Evolutionary conservation across 2,113 vertebrate species (phyloP), one percentile per base, ranked within the genome.

Genomic region (Gymnogyps californianus): DNA sequence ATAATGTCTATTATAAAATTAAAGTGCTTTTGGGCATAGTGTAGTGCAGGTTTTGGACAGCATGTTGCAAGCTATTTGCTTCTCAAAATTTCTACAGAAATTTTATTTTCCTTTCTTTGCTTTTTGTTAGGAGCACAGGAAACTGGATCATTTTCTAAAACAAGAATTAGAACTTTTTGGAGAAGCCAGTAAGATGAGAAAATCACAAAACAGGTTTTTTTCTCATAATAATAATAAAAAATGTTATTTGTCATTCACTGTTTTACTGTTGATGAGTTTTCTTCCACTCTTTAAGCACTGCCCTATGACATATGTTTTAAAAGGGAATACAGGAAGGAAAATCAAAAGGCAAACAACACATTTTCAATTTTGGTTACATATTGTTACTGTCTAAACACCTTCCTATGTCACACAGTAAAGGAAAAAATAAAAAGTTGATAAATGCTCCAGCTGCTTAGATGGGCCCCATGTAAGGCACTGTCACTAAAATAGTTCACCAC

Each of bases 401-500:
- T 61, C 24, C 2, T n/a, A n/a, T 90, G 62, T 81, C 71, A 77
- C 72, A 71, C 15, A 75, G 80, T 26, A 67, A 66, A 88, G 92
- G 62, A 49, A 79, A 72, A 90, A 87, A 89, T 4, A 61, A 82
- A 13, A 93, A 90, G 62, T 42, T 70, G 67, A 28, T 70, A 51
- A 83, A 81, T 34, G n/a, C 74, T 77, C 51, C 91, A 93, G 75
- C 91, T 97, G 91, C 84, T 95, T 42, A 38, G 58, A 58, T 59
- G n/a, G 89, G 91, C 82, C 84, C 89, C 29, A n/a, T 91, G 82
- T 74, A 90, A 91, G 91, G 87, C 89, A 24, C 65, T 77, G 93
- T 66, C 93, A 88, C 93, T 74, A 95, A 96, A 96, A 96, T 97
- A 97, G 94, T 94, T 81, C 91, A n/a, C 84, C 95, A n/a, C 84